These are phyloP conservation scores for Lichenostomus cassidix DNA, from an alignment of 2,113 vertebrate genomes.

Conservation along the genomic window DNA sequence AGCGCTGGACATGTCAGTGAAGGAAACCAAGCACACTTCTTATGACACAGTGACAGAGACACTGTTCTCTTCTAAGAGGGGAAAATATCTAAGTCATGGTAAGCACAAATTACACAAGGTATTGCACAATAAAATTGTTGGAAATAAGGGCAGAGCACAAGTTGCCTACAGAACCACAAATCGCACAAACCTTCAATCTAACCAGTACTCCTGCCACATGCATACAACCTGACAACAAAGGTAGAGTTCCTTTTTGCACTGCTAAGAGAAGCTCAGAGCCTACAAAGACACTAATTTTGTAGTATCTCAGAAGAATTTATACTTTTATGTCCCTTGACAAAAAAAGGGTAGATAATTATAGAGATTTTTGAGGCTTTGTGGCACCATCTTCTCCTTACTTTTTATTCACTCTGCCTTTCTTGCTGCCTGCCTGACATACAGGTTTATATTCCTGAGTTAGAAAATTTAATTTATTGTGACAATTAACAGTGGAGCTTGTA, in stretches of 20 bases:
- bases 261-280: not conserved
- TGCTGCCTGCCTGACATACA: not conserved
- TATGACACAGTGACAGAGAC: not conserved
- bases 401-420: not conserved
- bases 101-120: not conserved
- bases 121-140: not conserved
- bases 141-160: not conserved
- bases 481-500: not conserved
- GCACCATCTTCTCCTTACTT: not conserved
- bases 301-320: not conserved
- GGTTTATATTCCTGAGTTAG: not conserved
- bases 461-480: not conserved
- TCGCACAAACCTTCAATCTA: not conserved
- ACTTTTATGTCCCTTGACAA: not conserved
- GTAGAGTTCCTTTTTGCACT: not conserved
- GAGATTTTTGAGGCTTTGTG: not conserved
- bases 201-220: not conserved
- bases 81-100: not conserved
- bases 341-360: not conserved
- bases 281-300: not conserved
- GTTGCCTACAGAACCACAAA: not conserved
- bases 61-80: not conserved
- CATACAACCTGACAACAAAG: accelerated
- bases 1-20: conserved; percentile 80
- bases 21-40: conserved; percentile 61